Base-by-base conservation (phyloP, 2,113 vertebrate species). In the Balaeniceps rex region DNA sequence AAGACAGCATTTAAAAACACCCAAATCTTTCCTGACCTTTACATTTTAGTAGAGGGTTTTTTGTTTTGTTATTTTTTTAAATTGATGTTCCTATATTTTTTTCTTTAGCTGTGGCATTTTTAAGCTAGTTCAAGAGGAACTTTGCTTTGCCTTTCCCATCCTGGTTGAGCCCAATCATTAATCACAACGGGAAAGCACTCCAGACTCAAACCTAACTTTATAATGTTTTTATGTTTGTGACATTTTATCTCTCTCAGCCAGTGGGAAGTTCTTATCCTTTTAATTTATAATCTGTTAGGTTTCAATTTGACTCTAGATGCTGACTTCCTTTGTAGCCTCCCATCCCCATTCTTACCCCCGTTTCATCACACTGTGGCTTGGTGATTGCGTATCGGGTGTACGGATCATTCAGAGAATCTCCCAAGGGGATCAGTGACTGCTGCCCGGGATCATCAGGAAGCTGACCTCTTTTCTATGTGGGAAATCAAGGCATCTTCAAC, bases 1-100 rank as follows among this genome's bases (percentile, higher is more conserved):
- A 95, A 98, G 98, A 98, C 98, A 98, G 98, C 98, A 98, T 98
- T 98, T 99, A 98, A 98, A 99, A 99, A 98, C 98, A 99, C 98
- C 98, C 98, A 98, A 98, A 98, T 98, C 98, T 98, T 98, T 98
- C 97, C 94, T 98, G 98, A 98, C 98, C 98, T 99, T 99, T 99
- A 97, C 96, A 97, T 98, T 98, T 98, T 98, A 98, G 97, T 97
- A 85, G 96, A 97, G 87, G 60, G 79, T 54, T 70, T 90, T 96
- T 97, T 97, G 95, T 93, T 97, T 97, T 96, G 94, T 96, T 96
- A 38, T 95, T 96, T 98, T 98, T 97, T 97, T 55, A 97, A 98
- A 98, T 98, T 98, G 98, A 98, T 98, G 98, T 98, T 98, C 98
- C 97, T 98, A 49, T 97, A 93, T 97, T 97, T 98, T 97, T 97